phyloP scores from a whole-genome alignment of 2,797 vertebrate genomes.

The Oceanodroma leucorhoa region DNA sequence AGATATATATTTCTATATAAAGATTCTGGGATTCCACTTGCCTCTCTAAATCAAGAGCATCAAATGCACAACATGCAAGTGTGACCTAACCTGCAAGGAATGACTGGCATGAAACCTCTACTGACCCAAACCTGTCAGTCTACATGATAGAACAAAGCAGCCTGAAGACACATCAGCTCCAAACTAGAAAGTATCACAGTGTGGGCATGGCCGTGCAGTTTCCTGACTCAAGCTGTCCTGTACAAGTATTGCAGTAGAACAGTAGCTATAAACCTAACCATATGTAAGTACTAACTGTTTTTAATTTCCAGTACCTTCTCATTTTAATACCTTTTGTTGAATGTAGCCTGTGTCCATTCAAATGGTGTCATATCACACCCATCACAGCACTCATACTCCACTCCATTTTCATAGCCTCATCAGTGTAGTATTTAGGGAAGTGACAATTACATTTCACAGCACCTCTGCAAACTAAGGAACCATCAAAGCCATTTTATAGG shows the following conservation, averaged over 20 bases:
- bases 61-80: not conserved
- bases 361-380: not conserved
- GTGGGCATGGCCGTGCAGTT: not conserved
- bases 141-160: not conserved
- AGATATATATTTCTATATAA: not conserved
- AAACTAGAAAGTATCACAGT: not conserved
- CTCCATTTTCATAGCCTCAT: not conserved
- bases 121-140: not conserved
- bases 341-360: not conserved
- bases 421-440: not conserved
- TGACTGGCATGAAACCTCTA: not conserved
- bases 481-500: not conserved
- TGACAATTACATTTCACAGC: not conserved
- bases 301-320: not conserved
- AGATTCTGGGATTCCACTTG: not conserved
- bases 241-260: not conserved
- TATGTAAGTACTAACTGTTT: not conserved
- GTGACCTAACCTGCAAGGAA: not conserved
- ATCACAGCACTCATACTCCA: not conserved
- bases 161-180: not conserved
- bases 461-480: not conserved
- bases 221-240: not conserved
- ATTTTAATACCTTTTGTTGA: not conserved
- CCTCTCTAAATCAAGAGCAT: not conserved
- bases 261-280: not conserved